These are phyloP conservation scores for Sebastes diploproa DNA, from an alignment of 2,797 vertebrate species.

Conservation along the genomic window DNA sequence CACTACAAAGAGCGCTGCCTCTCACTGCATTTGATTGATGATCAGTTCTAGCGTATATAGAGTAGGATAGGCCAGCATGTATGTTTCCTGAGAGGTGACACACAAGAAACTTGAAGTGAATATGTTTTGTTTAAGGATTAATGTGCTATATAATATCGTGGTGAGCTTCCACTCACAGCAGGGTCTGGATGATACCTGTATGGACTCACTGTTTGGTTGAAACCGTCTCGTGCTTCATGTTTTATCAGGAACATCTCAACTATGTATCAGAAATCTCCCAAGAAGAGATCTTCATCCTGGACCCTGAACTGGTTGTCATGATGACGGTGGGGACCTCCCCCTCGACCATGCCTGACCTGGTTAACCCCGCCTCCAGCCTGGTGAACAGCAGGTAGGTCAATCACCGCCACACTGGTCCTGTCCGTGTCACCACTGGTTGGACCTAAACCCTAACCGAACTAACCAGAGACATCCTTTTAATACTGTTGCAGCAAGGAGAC, in stretches of 20 bases:
- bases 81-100: too few species aligned
- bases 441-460: neutral
- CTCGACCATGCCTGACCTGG: conserved; percentile 46
- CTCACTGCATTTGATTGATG: neutral
- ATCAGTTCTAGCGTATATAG: neutral
- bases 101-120: neutral
- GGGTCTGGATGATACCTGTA: neutral
- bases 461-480: too few species aligned
- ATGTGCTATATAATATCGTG: neutral
- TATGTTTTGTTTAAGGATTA: neutral
- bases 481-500: too few species aligned
- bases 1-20: neutral
- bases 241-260: conserved; percentile 89
- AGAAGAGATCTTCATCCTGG: conserved; percentile 90
- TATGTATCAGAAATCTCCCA: conserved; percentile 91
- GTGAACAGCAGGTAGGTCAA: conserved; percentile 44
- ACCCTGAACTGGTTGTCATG: conserved; percentile 87
- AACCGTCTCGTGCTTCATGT: neutral
- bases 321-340: conserved; percentile 82
- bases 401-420: neutral
- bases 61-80: too few species aligned
- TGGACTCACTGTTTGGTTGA: neutral
- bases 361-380: conserved; percentile 23
- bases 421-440: neutral
- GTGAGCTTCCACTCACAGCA: too few species aligned